Percentiles rank a stretch among this genome's conserved stretches.
These are phyloP conservation scores for Echinops telfairi DNA, from an alignment of 2,113 vertebrate genomes.

Conservation along the genomic window DNA sequence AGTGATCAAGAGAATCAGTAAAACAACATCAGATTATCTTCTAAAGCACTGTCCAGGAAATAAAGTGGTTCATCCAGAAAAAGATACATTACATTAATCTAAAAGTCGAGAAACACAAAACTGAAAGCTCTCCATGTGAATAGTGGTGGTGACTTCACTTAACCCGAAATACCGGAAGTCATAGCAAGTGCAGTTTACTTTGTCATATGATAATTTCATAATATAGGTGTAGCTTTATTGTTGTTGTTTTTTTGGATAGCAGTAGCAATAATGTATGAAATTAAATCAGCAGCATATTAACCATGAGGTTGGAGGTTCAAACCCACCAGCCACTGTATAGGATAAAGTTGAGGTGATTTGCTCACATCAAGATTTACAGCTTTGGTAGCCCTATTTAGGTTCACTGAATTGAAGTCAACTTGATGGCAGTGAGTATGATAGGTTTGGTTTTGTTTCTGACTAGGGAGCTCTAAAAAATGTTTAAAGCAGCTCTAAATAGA, in stretches of 20 bases:
- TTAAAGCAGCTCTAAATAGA: neutral
- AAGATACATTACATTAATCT: neutral
- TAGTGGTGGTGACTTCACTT: neutral
- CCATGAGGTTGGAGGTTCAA: too few species aligned
- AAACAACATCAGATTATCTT: constrained; percentile 60
- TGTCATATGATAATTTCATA: constrained; percentile 18
- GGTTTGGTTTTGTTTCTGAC: neutral
- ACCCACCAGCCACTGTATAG: too few species aligned
- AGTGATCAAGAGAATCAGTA: constrained; percentile 61
- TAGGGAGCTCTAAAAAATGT: neutral
- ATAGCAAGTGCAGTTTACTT: neutral
- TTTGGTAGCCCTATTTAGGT: too few species aligned
- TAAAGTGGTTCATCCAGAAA: constrained; percentile 1
- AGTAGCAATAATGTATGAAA: neutral
- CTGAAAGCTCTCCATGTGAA: neutral
- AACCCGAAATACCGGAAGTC: neutral
- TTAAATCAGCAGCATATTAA: constrained; percentile 37
- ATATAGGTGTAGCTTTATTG: constrained; percentile 45
- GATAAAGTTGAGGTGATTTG: too few species aligned
- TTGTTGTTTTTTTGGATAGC: constrained; percentile 36
- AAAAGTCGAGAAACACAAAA: neutral
- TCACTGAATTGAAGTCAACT: too few species aligned
- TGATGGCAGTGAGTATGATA: neutral
- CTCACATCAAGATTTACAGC: too few species aligned
- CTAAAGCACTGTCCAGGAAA: constrained; percentile 40